A percentile compares a stretch with the other conserved stretches of the same genome.
phyloP scores from a whole-genome alignment of 2,113 vertebrate genomes.

The Mungos mungo region DNA sequence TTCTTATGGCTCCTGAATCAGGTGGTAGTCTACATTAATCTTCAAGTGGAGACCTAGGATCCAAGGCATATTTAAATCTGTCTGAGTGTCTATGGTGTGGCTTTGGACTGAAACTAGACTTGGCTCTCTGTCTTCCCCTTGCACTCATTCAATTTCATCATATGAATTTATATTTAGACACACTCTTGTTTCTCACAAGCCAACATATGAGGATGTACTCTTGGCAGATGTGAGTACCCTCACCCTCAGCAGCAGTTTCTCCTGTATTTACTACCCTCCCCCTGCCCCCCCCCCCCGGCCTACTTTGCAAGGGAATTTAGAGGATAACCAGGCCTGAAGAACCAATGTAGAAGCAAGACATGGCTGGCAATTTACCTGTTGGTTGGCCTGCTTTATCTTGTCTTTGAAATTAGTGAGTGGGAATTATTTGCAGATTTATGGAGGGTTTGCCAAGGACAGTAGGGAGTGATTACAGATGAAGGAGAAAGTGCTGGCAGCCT shows the following conservation, averaged over 20 bases:
- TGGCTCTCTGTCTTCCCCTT: neutral
- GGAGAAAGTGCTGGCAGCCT: conserved; percentile 46
- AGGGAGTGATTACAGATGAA: conserved; percentile 40
- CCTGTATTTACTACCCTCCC: neutral
- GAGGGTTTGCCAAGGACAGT: conserved; percentile 40
- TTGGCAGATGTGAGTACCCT: neutral
- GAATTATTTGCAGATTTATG: conserved; percentile 38
- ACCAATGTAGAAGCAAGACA: neutral
- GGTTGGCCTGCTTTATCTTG: conserved; percentile 24
- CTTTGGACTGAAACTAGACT: neutral
- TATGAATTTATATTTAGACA: neutral
- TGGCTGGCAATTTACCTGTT: neutral
- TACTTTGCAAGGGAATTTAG: neutral
- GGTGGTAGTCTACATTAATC: neutral
- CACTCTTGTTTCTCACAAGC: neutral
- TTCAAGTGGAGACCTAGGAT: neutral
- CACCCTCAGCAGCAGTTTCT: neutral
- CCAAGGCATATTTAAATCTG: neutral
- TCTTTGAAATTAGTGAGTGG: conserved; percentile 35
- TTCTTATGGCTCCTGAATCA: neutral
- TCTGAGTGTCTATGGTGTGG: neutral
- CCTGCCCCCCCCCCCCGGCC: too few species aligned
- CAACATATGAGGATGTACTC: neutral
- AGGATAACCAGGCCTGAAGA: neutral
- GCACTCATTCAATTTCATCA: neutral